A percentile compares a stretch with the other conserved stretches of the same genome.
Evolutionary conservation across 2,113 vertebrate species (phyloP).

Genomic region (Mus pahari): DNA sequence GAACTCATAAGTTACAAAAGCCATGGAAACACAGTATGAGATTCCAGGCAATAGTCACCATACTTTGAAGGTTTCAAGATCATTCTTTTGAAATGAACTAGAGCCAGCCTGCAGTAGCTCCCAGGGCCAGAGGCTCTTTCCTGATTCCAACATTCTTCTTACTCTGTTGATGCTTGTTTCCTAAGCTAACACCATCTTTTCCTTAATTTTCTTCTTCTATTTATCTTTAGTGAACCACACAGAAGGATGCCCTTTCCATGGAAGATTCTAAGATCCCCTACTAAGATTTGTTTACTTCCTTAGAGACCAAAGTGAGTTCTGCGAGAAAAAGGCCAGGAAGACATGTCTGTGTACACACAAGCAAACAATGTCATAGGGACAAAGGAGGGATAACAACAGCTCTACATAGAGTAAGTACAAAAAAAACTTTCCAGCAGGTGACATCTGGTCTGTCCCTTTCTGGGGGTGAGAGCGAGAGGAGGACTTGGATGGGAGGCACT

Average conservation of each 20-base stretch:
- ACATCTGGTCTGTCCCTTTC: neutral
- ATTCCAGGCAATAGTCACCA: neutral
- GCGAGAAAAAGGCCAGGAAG: neutral
- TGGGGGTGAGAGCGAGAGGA: neutral
- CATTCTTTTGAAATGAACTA: constrained; percentile 9
- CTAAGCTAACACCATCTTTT: neutral
- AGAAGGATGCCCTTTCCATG: neutral
- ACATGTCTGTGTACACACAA: neutral
- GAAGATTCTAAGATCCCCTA: neutral
- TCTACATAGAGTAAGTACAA: neutral
- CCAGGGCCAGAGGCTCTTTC: neutral
- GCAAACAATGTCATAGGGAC: neutral
- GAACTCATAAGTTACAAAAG: neutral
- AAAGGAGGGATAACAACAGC: neutral
- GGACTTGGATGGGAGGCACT: neutral
- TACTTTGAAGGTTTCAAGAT: constrained; percentile 54
- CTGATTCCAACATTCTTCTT: neutral
- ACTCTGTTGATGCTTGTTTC: neutral
- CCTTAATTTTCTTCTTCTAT: constrained; percentile 6
- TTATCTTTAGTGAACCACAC: neutral
- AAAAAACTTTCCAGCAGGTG: neutral
- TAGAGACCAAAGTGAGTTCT: neutral
- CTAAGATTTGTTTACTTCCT: constrained; percentile 12
- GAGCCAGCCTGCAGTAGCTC: neutral
- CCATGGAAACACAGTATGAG: neutral